phyloP scores from a whole-genome alignment of 2,113 vertebrate species.

The Vombatus ursinus region DNA sequence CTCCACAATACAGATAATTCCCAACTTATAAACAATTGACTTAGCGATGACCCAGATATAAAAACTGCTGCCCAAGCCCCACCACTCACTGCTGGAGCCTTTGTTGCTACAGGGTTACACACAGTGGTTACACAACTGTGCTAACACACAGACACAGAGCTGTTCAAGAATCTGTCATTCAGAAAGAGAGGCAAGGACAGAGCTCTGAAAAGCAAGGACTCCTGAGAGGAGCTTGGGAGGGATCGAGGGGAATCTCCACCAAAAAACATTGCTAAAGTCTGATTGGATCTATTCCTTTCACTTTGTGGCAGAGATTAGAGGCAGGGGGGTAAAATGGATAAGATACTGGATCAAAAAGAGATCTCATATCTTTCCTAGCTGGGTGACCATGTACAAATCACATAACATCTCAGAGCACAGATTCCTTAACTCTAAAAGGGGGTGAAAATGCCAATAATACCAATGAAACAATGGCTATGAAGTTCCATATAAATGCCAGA shows the following conservation, averaged over 20 bases:
- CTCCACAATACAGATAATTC: not conserved
- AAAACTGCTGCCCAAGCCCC: too few relatives aligned
- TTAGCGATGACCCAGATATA: not conserved
- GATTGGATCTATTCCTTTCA: too few relatives aligned
- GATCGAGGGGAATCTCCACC: too few relatives aligned
- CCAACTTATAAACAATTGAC: not conserved
- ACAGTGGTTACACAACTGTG: too few relatives aligned
- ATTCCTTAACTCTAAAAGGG: not conserved
- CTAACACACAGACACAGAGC: not conserved
- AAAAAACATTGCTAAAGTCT: too few relatives aligned
- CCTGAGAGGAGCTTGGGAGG: too few relatives aligned
- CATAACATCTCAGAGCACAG: not conserved
- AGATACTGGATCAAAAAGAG: too few relatives aligned
- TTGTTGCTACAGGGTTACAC: not conserved
- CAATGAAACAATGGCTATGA: too few relatives aligned
- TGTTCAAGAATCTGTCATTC: not conserved
- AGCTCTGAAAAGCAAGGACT: not conserved
- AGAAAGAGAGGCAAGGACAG: not conserved
- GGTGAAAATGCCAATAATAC: not conserved
- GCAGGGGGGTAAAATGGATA: too few relatives aligned
- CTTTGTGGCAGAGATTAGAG: too few relatives aligned
- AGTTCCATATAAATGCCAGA: too few relatives aligned
- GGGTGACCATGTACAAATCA: not conserved
- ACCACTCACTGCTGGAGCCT: too few relatives aligned
- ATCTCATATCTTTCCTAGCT: not conserved